These are phyloP conservation scores for Pristionchus entomophagus DNA, from an alignment of 2,888 invertebrate species.

Conservation along the genomic window DNA sequence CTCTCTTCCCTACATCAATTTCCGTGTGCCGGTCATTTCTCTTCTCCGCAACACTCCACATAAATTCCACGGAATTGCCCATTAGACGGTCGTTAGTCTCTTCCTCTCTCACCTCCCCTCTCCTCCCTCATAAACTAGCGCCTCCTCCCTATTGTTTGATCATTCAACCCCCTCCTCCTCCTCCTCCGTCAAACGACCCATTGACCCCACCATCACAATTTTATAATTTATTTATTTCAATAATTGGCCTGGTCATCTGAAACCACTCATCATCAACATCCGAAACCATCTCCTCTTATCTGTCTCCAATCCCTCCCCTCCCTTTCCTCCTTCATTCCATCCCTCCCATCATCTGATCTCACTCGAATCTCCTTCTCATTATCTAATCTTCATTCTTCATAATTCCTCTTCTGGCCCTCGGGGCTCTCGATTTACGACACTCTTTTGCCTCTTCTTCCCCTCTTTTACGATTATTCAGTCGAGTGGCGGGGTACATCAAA, in stretches of 20 bases:
- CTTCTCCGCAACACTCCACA: slow-evolving; percentile 16
- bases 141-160: slow-evolving; percentile 5
- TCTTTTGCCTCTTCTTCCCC: not conserved
- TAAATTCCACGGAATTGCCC: slow-evolving; percentile 5
- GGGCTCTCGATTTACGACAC: slow-evolving; percentile 47
- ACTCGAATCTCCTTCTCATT: slow-evolving; percentile 4
- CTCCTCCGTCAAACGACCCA: too few relatives aligned
- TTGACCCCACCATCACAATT: too few relatives aligned
- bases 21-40: not conserved
- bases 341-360: slow-evolving; percentile 10
- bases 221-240: too few relatives aligned
- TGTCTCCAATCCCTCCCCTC: not conserved
- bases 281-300: not conserved
- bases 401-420: slow-evolving; percentile 37
- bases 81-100: slow-evolving; percentile 26
- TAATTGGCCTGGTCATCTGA: too few relatives aligned
- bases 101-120: not conserved
- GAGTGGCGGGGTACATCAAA: slow-evolving; percentile 39
- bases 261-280: too few relatives aligned
- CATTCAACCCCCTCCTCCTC: not conserved
- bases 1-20: not conserved
- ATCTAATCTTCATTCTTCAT: slow-evolving; percentile 43
- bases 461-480: slow-evolving; percentile 46
- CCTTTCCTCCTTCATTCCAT: not conserved
- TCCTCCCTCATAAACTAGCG: slow-evolving; percentile 11